Conservation (phyloP, 2,888 invertebrate genomes). For the Lordiphosa fenestrarum region DNA sequence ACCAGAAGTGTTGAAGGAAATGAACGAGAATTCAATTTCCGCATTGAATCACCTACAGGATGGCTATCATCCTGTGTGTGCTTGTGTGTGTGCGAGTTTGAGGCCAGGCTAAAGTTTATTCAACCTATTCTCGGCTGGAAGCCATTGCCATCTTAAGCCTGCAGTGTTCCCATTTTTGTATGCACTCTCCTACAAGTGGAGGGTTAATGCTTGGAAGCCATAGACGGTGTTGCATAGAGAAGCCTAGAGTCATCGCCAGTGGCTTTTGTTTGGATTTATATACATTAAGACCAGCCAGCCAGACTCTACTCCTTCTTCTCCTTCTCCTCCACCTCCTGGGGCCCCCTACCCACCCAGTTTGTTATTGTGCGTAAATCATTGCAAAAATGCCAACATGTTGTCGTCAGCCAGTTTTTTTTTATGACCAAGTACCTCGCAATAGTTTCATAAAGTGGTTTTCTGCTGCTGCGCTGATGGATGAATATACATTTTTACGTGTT, state of each 20-base stretch:
- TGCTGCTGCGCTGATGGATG: conserved; percentile 4
- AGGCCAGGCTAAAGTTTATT: conserved; percentile 56
- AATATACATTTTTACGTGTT: background rate
- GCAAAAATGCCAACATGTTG: conserved; percentile 11
- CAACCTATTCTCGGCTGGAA: conserved; percentile 42
- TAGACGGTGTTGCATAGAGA: conserved; percentile 8
- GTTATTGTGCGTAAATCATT: conserved; percentile 13
- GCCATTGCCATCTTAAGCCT: conserved; percentile 42
- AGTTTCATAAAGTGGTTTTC: conserved; percentile 12
- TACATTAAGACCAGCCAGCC: conserved; percentile 1
- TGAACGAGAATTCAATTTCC: conserved; percentile 54
- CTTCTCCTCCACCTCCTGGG: too few relatives aligned
- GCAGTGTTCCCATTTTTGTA: conserved; percentile 20
- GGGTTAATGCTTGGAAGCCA: conserved; percentile 10
- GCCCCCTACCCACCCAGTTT: background rate
- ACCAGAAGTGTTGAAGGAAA: conserved; percentile 32
- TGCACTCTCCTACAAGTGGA: conserved; percentile 7
- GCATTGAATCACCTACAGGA: conserved; percentile 16
- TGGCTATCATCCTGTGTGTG: conserved; percentile 17
- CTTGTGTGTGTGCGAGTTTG: conserved; percentile 30
- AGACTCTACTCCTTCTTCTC: background rate
- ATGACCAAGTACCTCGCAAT: conserved; percentile 14
- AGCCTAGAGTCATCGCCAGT: conserved; percentile 8
- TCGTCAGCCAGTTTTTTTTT: conserved; percentile 13
- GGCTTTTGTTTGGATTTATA: conserved; percentile 5